Percentiles rank a stretch among this genome's conserved stretches.
Evolutionary conservation across 1,140 invertebrate species (phyloP).

Genomic region (Paraescarpia echinospica): DNA sequence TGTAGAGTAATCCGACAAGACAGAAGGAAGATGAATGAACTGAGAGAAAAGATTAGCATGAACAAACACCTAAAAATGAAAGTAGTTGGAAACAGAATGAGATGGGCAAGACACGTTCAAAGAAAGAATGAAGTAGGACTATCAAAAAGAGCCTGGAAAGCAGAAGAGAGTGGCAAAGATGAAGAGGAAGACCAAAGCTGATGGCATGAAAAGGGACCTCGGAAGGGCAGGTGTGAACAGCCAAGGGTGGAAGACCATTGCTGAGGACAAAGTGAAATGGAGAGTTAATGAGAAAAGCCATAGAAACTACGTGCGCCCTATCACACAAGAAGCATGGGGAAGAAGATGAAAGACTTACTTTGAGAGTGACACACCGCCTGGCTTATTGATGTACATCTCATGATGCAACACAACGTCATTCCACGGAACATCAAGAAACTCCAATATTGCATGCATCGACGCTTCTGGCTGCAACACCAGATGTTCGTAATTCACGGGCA

Average conservation of each 20-base stretch:
- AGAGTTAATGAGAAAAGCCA: background rate
- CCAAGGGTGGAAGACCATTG: too few species aligned
- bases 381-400: slow-evolving; percentile 89
- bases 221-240: too few species aligned
- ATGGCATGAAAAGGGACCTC: too few species aligned
- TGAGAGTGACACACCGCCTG: slow-evolving; percentile 70
- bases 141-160: too few species aligned
- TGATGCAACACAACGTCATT: slow-evolving; percentile 93
- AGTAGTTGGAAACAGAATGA: too few species aligned
- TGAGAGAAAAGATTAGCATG: too few species aligned
- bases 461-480: slow-evolving; percentile 86
- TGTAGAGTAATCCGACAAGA: too few species aligned
- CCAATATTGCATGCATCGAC: slow-evolving; percentile 84
- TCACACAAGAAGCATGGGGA: background rate
- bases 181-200: background rate
- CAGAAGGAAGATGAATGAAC: too few species aligned
- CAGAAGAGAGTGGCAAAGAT: background rate
- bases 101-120: too few species aligned
- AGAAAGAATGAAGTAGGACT: too few species aligned
- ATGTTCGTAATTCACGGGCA: slow-evolving; percentile 92
- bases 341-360: slow-evolving; percentile 69
- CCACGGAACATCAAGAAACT: slow-evolving; percentile 91
- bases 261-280: background rate
- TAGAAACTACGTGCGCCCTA: too few species aligned
- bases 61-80: too few species aligned